Percentiles rank a stretch among this genome's conserved stretches.
Evolutionary conservation across 2,113 vertebrate genomes (phyloP).

Genomic region (Salvelinus sp.): DNA sequence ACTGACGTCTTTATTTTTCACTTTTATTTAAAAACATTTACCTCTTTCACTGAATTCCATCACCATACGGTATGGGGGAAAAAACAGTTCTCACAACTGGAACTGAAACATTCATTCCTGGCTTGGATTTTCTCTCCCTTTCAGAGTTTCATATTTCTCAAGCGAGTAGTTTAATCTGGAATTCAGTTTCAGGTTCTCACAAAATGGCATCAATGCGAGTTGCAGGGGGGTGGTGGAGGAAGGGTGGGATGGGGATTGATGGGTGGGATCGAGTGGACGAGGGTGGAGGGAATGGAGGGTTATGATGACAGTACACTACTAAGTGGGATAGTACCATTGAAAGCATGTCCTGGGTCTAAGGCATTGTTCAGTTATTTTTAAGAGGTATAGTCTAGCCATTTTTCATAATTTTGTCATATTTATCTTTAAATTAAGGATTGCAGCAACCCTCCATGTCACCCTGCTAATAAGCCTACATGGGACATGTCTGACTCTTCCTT

Average conservation of each 20-base stretch:
- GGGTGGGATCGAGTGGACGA: not conserved
- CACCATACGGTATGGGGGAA: not conserved
- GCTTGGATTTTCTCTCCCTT: slow-evolving; percentile 10
- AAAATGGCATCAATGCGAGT: slow-evolving; percentile 14
- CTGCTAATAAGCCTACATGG: not conserved
- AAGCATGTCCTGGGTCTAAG: too few species aligned
- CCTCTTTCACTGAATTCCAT: not conserved
- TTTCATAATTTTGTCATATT: too few species aligned
- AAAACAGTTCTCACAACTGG: slow-evolving; percentile 2
- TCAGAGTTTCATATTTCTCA: slow-evolving; percentile 25
- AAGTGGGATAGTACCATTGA: too few species aligned
- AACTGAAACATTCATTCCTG: slow-evolving; percentile 21
- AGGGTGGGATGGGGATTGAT: not conserved
- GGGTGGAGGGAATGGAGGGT: slow-evolving; percentile 21
- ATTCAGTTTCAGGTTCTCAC: slow-evolving; percentile 43
- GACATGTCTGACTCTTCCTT: not conserved
- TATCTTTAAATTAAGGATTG: not conserved
- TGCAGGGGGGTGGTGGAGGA: not conserved
- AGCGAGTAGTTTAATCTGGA: not conserved
- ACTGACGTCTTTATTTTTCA: not conserved
- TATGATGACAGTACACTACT: slow-evolving; percentile 2
- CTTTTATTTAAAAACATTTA: not conserved
- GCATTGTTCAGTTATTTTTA: too few species aligned
- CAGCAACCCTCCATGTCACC: not conserved
- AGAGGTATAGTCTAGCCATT: too few species aligned